Evolutionary conservation across 2,113 vertebrate genomes (phyloP), one percentile per base, ranked within the genome.

Genomic region (Oreochromis spilurus): DNA sequence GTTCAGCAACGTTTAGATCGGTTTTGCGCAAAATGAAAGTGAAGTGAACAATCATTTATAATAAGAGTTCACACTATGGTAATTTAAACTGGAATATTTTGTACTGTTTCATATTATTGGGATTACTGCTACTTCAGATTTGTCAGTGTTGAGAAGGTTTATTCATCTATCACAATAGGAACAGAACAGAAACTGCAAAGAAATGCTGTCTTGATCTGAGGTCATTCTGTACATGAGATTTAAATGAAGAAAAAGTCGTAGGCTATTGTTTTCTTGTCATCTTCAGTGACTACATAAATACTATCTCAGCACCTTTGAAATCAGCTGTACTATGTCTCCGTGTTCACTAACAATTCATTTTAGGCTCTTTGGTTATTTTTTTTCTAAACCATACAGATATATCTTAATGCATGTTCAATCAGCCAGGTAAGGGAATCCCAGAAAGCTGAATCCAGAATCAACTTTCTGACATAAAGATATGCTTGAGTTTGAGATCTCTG

Each of bases 381-480:
- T 65, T 38, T 65, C 31, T 7, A 65, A 0, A 0, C 60, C 34
- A 65, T 5, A 38, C 0, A 65, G 4, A 65, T 65, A 36, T 38
- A 0, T 65, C 60, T 65, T 65, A 65, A 38, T 65, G 19, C 1
- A 65, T 65, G 34, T 65, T 65, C 60, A 65, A 21, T 65, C 60
- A 65, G 13, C 60, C 34, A n/a, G 6, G 19, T 38, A 65, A 65
- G 2, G 34, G 34, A 65, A 65, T 65, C 60, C 2, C 60, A 65
- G 34, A 65, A 38, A 65, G n/a, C 34, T 65, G 60, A 65, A 38
- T 38, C 17, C 60, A 65, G 19, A 65, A 38, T 38, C 60, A 21
- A 65, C 34, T 65, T 38, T 65, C 19, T 65, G 19, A n/a, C 34
- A 65, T 31, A 48, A 50, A 77, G 16, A 31, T 17, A 29, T 50